A percentile compares a stretch with the other conserved stretches of the same genome.
These are phyloP conservation scores for Montipora capricornis DNA, from an alignment of 64 coral and sea anemone species.

Conservation along the genomic window DNA sequence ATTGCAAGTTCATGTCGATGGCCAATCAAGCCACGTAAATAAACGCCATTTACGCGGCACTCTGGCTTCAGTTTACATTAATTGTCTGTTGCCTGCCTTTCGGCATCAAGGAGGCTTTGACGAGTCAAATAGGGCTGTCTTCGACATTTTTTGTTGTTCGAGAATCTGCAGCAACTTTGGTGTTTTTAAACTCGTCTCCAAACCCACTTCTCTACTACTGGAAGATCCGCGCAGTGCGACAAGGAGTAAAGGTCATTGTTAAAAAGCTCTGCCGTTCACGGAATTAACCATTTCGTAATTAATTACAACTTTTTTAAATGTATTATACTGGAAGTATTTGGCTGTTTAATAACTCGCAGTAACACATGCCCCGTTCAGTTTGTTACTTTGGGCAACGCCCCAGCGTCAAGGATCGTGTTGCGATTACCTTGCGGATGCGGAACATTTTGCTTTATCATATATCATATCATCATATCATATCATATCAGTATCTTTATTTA, in stretches of 20 bases:
- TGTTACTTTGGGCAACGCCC: no score
- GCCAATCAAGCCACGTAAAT: neutral
- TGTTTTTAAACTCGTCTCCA: neutral
- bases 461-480: no score
- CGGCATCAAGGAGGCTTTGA: neutral
- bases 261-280: neutral
- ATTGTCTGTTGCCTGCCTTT: neutral
- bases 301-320: no score
- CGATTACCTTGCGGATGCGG: no score
- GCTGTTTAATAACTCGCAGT: no score
- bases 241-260: neutral
- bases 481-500: no score
- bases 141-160: neutral
- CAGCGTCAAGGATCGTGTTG: no score
- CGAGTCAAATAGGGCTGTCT: neutral
- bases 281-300: no score
- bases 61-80: neutral
- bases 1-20: neutral
- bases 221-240: neutral
- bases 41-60: neutral
- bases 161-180: neutral
- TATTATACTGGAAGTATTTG: no score
- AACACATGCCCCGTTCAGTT: no score
- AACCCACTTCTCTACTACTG: conserved; percentile 1
- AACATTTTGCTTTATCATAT: no score